phyloP scores from a whole-genome alignment of 2,797 vertebrate species.

The Pipistrellus nathusii region DNA sequence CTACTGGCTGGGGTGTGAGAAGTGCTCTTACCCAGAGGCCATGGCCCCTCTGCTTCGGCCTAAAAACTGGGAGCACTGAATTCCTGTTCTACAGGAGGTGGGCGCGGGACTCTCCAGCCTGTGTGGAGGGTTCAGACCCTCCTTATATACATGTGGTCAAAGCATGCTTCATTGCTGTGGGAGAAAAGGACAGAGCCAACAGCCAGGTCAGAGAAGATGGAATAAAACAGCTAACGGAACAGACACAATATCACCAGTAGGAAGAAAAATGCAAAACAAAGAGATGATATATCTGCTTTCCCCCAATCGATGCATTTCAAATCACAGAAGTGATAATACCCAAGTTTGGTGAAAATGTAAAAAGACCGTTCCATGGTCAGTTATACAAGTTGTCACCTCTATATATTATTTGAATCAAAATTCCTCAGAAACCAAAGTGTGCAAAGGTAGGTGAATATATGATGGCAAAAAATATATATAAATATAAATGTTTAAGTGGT shows the following conservation, averaged over 20 bases:
- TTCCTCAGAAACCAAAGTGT: conserved; percentile 31
- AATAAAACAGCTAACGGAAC: not conserved
- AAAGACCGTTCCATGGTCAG: not conserved
- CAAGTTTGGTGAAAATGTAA: not conserved
- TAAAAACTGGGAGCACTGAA: too few species aligned
- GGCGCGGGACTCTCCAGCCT: too few species aligned
- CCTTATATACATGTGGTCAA: not conserved
- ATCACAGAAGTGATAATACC: too few species aligned
- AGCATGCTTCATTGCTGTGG: not conserved
- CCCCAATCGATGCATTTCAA: not conserved
- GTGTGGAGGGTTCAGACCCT: too few species aligned
- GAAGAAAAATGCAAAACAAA: conserved; percentile 1
- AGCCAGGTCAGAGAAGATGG: not conserved
- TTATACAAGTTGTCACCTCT: not conserved
- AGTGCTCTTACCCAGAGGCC: too few species aligned
- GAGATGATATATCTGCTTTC: not conserved
- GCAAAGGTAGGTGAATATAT: not conserved
- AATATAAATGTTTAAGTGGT: not conserved
- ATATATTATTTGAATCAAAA: not conserved
- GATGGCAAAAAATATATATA: not conserved
- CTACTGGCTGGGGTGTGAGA: too few species aligned
- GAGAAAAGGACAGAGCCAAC: not conserved
- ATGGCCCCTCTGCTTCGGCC: too few species aligned
- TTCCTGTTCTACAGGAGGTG: too few species aligned
- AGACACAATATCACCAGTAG: not conserved